Evolutionary conservation across 2,888 invertebrate species (phyloP), one percentile per base, ranked within the genome.

Genomic region (Tetragnatha montana): DNA sequence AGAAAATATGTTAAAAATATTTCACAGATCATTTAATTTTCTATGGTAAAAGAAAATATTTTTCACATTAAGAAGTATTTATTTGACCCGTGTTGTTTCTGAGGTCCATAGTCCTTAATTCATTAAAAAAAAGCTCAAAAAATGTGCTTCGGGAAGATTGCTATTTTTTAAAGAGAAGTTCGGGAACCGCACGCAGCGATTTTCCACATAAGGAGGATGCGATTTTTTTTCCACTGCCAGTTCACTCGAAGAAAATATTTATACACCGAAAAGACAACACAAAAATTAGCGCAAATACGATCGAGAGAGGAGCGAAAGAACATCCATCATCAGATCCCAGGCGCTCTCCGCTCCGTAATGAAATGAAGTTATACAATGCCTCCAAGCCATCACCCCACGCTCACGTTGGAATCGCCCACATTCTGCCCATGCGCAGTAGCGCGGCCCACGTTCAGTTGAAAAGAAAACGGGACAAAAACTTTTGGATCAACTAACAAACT

Each of bases 391-490:
- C 80, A 80, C 79, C 86, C 86, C 86, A 79, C 79, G 79, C 79
- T 76, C n/a, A 22, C n/a, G 73, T 86, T 86, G 79, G 86, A 80
- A 86, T 86, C 83, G 86, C 89, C 89, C 81, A 82, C 86, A 82
- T 82, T 82, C 78, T 81, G 89, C 89, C 81, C 89, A 68, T 90
- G 89, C 89, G 89, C 87, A 81, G 22, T 81, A 12, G 10, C n/a
- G 8, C 82, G 35, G 69, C 86, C 82, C 84, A 84, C 81, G 89
- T 81, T 69, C 49, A 88, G 86, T 87, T 87, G 74, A 75, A 87
- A 90, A 87, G 74, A 75, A 87, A 90, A 87, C 89, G 73, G 89
- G 89, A 89, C 89, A 81, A 86, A 89, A 89, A 89, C 71, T 89
- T 88, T 70, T 74, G 73, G 79, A 73, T 80, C 80, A 35, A 51